Conservation (phyloP, 2,797 vertebrate genomes). For the Pangasius djambal region DNA sequence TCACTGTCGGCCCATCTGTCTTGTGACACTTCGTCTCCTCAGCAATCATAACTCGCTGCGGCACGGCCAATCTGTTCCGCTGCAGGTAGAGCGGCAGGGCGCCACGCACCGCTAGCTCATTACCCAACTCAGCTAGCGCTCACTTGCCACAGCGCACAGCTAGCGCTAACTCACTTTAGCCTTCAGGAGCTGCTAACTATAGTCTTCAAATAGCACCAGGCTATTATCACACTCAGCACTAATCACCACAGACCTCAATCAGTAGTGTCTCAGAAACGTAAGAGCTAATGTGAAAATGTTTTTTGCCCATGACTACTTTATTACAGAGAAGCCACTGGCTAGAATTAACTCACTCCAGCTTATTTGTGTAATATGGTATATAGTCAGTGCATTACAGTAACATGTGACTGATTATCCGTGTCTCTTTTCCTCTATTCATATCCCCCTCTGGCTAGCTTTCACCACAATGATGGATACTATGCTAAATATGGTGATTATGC, state of each 20-base stretch:
- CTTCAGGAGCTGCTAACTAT: constrained; percentile 44
- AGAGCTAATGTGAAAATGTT: not conserved
- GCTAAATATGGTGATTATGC: constrained; percentile 65
- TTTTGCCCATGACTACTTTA: not conserved
- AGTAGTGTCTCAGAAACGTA: constrained; percentile 22
- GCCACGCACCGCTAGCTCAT: constrained; percentile 54
- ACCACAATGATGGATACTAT: constrained; percentile 55
- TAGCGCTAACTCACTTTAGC: constrained; percentile 38
- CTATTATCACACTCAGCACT: constrained; percentile 35
- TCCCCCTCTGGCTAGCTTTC: constrained; percentile 55
- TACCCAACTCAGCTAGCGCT: constrained; percentile 54
- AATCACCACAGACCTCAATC: constrained; percentile 31
- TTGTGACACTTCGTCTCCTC: constrained; percentile 74
- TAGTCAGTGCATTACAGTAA: constrained; percentile 14
- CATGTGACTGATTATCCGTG: constrained; percentile 16
- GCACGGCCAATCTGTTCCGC: constrained; percentile 80
- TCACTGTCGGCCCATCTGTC: constrained; percentile 79
- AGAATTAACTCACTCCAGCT: not conserved
- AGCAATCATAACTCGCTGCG: constrained; percentile 76
- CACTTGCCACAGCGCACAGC: constrained; percentile 36
- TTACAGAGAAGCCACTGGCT: constrained; percentile 10
- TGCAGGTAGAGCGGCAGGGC: constrained; percentile 73
- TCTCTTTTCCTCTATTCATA: constrained; percentile 10
- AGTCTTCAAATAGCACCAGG: constrained; percentile 36
- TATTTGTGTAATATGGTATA: constrained; percentile 6